phyloP scores from a whole-genome alignment of 37 sponge, comb jelly and placozoan species.

The Petrosia ficiformis region DNA sequence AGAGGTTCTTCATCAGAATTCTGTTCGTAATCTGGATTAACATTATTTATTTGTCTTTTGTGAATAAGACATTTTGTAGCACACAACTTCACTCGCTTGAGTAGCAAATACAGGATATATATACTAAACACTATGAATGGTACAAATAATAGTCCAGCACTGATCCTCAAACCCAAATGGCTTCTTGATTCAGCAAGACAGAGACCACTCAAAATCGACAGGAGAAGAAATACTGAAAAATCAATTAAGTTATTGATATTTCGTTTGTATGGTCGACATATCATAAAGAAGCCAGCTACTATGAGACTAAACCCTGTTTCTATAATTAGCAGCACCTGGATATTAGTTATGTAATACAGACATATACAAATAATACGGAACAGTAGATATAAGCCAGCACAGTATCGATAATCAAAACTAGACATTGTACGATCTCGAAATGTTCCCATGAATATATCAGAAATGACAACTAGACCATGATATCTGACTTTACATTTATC shows the following conservation, averaged over 20 bases:
- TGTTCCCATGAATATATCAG: slow-evolving; percentile 49
- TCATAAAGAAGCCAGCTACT: slow-evolving; percentile 9
- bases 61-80: no score
- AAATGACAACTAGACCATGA: slow-evolving; percentile 13
- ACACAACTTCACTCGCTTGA: no score
- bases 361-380: slow-evolving; percentile 36
- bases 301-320: slow-evolving; percentile 13
- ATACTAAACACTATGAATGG: no score
- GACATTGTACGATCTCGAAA: slow-evolving; percentile 51
- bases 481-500: not conserved
- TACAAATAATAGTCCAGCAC: no score
- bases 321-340: slow-evolving; percentile 2
- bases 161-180: no score
- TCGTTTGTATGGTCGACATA: slow-evolving; percentile 58
- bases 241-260: slow-evolving; percentile 47
- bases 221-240: slow-evolving; percentile 19
- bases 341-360: slow-evolving; percentile 28
- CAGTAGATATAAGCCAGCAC: slow-evolving; percentile 68
- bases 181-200: not conserved
- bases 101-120: no score
- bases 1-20: no score
- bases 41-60: no score
- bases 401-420: slow-evolving; percentile 42
- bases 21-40: no score
- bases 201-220: not conserved